A percentile compares a stretch with the other conserved stretches of the same genome.
Evolutionary conservation across 1,140 invertebrate species (phyloP).

Genomic region (Zaprionus lachaisei): DNA sequence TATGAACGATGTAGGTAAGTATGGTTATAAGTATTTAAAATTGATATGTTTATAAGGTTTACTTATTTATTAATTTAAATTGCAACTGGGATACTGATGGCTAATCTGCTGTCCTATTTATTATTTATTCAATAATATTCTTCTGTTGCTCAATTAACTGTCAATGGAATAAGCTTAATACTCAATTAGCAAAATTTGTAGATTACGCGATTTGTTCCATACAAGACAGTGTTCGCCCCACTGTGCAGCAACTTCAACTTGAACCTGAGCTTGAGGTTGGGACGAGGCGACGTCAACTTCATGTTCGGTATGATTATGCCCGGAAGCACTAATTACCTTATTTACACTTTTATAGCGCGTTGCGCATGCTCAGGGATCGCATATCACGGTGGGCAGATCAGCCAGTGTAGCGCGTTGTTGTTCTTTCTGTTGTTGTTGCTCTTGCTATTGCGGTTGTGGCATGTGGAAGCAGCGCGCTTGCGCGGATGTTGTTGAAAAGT

Average conservation of each 20-base stretch:
- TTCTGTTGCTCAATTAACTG: too few relatives aligned
- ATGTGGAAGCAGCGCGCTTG: conserved; percentile 60
- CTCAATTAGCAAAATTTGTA: too few relatives aligned
- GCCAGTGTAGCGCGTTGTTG: background rate
- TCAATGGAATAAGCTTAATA: too few relatives aligned
- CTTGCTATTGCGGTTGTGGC: conserved; percentile 36
- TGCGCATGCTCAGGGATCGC: conserved; percentile 64
- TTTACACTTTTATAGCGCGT: conserved; percentile 79
- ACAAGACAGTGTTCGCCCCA: conserved; percentile 4
- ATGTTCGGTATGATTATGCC: conserved; percentile 81
- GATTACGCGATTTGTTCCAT: too few relatives aligned
- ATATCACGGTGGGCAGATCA: conserved; percentile 17
- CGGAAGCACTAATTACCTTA: conserved; percentile 83
- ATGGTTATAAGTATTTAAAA: too few relatives aligned
- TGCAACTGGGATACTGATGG: too few relatives aligned
- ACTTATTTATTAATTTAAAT: too few relatives aligned
- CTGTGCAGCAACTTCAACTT: conserved; percentile 34
- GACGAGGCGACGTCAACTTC: conserved; percentile 53
- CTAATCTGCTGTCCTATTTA: too few relatives aligned
- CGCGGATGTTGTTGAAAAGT: conserved; percentile 62
- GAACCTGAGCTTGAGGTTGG: conserved; percentile 21
- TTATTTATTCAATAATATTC: too few relatives aligned
- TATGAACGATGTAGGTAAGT: too few relatives aligned
- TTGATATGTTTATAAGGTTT: too few relatives aligned
- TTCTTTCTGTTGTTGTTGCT: background rate